Evolutionary conservation across 1,140 invertebrate species (phyloP).

Genomic region (Brachionus calyciflorus): DNA sequence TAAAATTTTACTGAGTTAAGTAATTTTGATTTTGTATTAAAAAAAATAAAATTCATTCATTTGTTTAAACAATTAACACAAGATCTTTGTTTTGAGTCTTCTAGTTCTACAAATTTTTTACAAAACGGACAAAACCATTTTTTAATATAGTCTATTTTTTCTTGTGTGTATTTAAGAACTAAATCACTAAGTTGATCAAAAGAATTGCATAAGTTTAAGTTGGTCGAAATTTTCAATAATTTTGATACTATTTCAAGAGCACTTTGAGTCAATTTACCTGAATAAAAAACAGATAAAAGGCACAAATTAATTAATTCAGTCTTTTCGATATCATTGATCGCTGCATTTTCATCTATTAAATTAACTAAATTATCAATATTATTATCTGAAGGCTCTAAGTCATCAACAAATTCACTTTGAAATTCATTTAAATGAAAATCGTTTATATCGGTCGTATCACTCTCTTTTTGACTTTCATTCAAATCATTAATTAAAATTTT

Average conservation of each 20-base stretch:
- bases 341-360: no score
- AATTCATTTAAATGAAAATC: no score
- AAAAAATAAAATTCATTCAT: neutral
- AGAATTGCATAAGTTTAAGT: neutral
- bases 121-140: neutral
- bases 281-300: constrained; percentile 3
- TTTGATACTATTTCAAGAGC: neutral
- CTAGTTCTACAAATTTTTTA: neutral
- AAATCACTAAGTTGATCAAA: neutral
- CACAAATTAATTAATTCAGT: constrained; percentile 2
- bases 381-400: no score
- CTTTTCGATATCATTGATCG: no score
- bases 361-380: no score
- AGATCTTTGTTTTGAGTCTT: neutral
- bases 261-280: constrained; percentile 2
- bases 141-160: neutral
- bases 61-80: neutral
- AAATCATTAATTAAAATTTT: no score
- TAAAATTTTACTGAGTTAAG: no score
- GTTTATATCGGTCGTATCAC: no score
- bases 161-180: neutral
- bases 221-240: neutral
- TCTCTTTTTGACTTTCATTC: no score
- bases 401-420: no score
- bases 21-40: no score